A percentile compares a stretch with the other conserved stretches of the same genome.
Conservation (phyloP, 2,113 vertebrate species). For the Chaetura pelagica region DNA sequence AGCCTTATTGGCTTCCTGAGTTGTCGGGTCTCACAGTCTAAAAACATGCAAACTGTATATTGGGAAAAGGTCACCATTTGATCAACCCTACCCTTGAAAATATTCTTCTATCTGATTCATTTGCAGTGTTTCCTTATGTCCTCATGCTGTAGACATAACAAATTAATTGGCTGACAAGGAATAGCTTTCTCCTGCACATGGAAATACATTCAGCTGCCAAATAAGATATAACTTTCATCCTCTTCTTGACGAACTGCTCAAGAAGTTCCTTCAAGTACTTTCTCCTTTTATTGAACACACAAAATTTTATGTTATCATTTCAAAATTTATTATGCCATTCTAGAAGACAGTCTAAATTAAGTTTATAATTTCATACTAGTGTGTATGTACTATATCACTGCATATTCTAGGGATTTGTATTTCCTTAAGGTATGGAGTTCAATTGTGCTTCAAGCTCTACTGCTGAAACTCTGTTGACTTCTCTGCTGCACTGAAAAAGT, state of each 20-base stretch:
- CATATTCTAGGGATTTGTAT: neutral
- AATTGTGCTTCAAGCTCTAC: neutral
- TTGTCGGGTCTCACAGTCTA: neutral
- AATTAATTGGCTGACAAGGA: conserved; percentile 3
- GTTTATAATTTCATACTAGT: neutral
- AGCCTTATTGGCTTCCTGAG: neutral
- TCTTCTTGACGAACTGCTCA: conserved; percentile 28
- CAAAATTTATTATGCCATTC: conserved; percentile 5
- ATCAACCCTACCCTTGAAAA: neutral
- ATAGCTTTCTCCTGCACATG: conserved; percentile 15
- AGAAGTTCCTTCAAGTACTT: conserved; percentile 21
- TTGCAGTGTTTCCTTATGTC: neutral
- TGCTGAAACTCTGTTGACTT: neutral
- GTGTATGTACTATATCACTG: neutral
- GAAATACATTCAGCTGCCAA: conserved; percentile 28
- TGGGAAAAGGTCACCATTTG: neutral
- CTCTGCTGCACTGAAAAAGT: neutral
- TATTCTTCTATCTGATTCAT: neutral
- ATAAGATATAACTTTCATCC: conserved; percentile 20
- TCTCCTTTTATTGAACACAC: conserved; percentile 13
- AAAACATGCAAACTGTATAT: neutral
- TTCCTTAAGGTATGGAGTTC: neutral
- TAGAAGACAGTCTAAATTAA: neutral
- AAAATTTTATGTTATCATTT: conserved; percentile 27
- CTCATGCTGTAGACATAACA: neutral